Conservation (phyloP, 2,113 vertebrate species). For the Platysteira castanea region DNA sequence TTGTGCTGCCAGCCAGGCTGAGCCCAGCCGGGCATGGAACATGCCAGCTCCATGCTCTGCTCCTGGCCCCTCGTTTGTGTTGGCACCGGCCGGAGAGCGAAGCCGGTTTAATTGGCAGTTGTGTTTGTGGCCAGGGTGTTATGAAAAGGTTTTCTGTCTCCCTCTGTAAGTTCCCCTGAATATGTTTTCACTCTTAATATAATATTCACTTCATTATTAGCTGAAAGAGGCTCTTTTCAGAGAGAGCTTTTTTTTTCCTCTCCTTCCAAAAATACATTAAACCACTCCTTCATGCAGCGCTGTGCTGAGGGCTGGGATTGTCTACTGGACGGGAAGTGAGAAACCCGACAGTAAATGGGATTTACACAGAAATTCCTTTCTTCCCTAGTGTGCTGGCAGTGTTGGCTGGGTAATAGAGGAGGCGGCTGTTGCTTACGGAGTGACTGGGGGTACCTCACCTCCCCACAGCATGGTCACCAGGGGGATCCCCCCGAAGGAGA, state of each 20-base stretch:
- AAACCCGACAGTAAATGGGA: constrained; percentile 32
- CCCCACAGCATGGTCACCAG: neutral
- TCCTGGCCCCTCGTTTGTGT: constrained; percentile 69
- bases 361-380: constrained; percentile 68
- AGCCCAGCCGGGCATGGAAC: neutral
- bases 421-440: neutral
- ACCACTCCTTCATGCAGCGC: neutral
- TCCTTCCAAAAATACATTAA: constrained; percentile 66
- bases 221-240: constrained; percentile 69
- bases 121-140: constrained; percentile 61
- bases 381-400: neutral
- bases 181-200: constrained; percentile 71
- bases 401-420: neutral
- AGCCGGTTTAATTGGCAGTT: constrained; percentile 56
- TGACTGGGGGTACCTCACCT: neutral
- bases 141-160: constrained; percentile 80
- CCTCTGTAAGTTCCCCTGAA: constrained; percentile 33
- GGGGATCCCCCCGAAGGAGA: neutral
- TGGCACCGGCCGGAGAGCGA: constrained; percentile 37
- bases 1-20: neutral
- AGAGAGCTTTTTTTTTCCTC: neutral
- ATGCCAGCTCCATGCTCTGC: rapidly evolving
- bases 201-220: constrained; percentile 74
- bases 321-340: constrained; percentile 50
- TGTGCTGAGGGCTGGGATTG: constrained; percentile 42